Evolutionary conservation across 2,113 vertebrate genomes (phyloP).

Genomic region (Girardinichthys multiradiatus): DNA sequence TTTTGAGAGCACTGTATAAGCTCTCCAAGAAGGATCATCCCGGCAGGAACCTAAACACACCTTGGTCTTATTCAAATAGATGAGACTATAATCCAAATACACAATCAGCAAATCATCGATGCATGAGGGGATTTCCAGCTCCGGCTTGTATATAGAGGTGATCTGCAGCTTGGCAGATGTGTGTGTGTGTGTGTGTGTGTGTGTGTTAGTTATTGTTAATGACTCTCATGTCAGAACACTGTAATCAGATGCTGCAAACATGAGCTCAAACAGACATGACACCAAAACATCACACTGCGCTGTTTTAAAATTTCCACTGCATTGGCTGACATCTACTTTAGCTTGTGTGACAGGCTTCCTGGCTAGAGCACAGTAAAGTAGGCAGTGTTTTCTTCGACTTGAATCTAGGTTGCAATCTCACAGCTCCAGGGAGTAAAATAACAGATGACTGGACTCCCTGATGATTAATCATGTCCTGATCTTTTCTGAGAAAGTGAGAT

Average conservation of each 20-base stretch:
- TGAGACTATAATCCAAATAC: slow-evolving; percentile 8
- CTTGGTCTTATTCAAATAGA: not conserved
- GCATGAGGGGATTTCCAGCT: slow-evolving; percentile 48
- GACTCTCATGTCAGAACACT: slow-evolving; percentile 62
- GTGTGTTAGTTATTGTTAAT: slow-evolving; percentile 54
- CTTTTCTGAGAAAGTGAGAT: slow-evolving; percentile 25
- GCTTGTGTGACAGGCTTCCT: slow-evolving; percentile 14
- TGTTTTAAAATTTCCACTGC: slow-evolving; percentile 49
- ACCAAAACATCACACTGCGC: slow-evolving; percentile 37
- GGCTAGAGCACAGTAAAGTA: slow-evolving; percentile 2
- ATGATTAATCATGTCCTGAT: slow-evolving; percentile 28
- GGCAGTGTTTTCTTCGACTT: not conserved
- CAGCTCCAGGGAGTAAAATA: slow-evolving; percentile 26
- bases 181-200: slow-evolving; percentile 61
- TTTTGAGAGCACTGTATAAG: not conserved
- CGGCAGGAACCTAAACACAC: not conserved
- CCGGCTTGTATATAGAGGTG: not conserved
- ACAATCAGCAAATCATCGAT: slow-evolving; percentile 5
- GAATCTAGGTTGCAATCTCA: slow-evolving; percentile 56
- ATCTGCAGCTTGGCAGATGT: slow-evolving; percentile 47
- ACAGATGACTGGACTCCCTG: slow-evolving; percentile 42
- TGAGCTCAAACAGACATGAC: slow-evolving; percentile 47
- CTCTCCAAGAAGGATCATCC: no score
- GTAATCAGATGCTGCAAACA: slow-evolving; percentile 62
- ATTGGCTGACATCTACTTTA: slow-evolving; percentile 20